Evolutionary conservation across 2,888 invertebrate genomes (phyloP).

Genomic region (Ashinkailepas kermadecensis): DNA sequence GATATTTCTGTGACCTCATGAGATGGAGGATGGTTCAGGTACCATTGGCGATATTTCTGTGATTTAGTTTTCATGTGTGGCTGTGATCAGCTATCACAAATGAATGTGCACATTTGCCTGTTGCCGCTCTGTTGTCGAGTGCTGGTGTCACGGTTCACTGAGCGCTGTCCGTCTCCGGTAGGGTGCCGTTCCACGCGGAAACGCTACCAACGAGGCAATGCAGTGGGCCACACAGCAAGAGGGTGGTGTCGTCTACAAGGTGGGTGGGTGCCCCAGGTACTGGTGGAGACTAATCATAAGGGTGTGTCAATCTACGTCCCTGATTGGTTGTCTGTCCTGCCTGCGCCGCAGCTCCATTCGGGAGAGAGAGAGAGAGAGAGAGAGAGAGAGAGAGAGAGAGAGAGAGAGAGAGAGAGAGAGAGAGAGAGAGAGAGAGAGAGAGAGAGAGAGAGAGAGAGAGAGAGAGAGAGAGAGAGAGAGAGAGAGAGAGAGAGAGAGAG

Average conservation of each 20-base stretch:
- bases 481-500: not conserved
- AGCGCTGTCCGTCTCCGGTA: constrained; percentile 39
- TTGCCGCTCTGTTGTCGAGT: not conserved
- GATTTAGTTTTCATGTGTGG: no score
- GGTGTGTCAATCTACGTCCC: no score
- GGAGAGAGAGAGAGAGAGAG: not conserved
- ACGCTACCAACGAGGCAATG: constrained; percentile 91
- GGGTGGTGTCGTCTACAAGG: constrained; percentile 49
- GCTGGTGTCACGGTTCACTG: no score
- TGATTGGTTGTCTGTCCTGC: no score
- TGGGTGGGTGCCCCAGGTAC: not conserved
- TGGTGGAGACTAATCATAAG: no score
- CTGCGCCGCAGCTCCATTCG: no score
- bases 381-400: not conserved
- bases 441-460: not conserved
- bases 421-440: no score
- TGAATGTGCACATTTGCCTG: not conserved
- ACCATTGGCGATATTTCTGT: no score
- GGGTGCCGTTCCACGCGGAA: constrained; percentile 92
- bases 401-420: not conserved
- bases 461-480: not conserved
- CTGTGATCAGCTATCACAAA: not conserved
- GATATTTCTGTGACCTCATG: no score
- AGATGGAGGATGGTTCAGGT: no score
- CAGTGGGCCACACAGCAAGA: constrained; percentile 85